Conservation (phyloP, 1,140 invertebrate species). For the Drosophila sucinea region DNA sequence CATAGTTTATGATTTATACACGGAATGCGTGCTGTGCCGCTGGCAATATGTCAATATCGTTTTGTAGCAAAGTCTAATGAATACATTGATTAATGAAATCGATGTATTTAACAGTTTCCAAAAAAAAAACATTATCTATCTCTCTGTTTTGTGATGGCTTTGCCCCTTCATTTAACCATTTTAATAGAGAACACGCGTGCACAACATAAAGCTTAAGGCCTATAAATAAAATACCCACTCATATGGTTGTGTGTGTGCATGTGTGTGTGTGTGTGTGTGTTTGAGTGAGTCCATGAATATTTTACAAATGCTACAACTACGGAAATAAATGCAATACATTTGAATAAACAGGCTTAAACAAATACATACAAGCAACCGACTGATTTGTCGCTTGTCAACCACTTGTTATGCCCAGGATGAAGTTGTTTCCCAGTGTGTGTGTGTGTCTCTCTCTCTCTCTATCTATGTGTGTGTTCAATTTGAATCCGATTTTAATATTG, state of each 20-base stretch:
- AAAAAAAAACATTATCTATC: neutral
- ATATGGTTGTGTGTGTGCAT: neutral
- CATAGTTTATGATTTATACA: constrained; percentile 43
- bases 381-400: constrained; percentile 64
- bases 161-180: constrained; percentile 3
- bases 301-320: constrained; percentile 64
- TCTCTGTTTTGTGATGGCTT: neutral
- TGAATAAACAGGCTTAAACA: constrained; percentile 79
- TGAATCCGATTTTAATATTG: constrained; percentile 80
- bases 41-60: constrained; percentile 6
- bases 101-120: constrained; percentile 34
- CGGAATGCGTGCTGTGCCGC: constrained; percentile 8
- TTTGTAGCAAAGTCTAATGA: constrained; percentile 46
- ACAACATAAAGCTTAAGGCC: constrained; percentile 39
- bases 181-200: constrained; percentile 16
- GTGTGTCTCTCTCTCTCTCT: constrained; percentile 17
- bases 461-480: constrained; percentile 62
- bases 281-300: constrained; percentile 61
- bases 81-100: constrained; percentile 69
- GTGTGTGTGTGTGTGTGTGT: constrained; percentile 12
- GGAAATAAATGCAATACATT: constrained; percentile 76
- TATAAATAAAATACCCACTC: constrained; percentile 32
- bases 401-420: constrained; percentile 67
- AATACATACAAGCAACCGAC: constrained; percentile 60
- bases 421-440: constrained; percentile 24